A percentile compares a stretch with the other conserved stretches of the same genome.
These are phyloP conservation scores for Diarsia mendica DNA, from an alignment of 2,888 invertebrate genomes.

Conservation along the genomic window DNA sequence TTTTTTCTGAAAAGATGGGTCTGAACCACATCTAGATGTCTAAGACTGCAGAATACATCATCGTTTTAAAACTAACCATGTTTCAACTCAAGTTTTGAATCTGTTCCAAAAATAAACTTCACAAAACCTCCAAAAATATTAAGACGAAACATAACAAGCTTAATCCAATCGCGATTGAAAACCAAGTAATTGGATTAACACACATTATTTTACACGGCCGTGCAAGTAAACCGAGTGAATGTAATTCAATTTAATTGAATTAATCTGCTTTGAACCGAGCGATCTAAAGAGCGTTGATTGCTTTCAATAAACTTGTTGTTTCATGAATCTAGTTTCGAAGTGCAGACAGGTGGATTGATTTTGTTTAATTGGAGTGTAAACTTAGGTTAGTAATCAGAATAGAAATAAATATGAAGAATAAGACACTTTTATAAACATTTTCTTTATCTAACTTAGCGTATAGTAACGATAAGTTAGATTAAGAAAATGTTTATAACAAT, in stretches of 20 bases:
- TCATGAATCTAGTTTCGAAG: conserved; percentile 35
- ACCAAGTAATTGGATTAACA: conserved; percentile 61
- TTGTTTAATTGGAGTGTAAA: background rate
- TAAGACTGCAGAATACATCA: background rate
- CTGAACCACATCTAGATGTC: background rate
- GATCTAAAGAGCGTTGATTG: conserved; percentile 61
- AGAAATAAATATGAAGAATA: too few relatives aligned
- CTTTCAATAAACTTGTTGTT: conserved; percentile 56
- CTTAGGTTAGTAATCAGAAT: background rate
- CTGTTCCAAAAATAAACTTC: background rate
- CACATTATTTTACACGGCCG: conserved; percentile 60
- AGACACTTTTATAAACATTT: too few relatives aligned
- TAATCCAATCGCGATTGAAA: conserved; percentile 52
- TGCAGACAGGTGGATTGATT: conserved; percentile 37
- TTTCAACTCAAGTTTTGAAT: background rate
- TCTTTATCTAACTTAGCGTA: too few relatives aligned
- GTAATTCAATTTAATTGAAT: conserved; percentile 64
- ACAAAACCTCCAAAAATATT: conserved; percentile 6
- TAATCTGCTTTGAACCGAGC: conserved; percentile 53
- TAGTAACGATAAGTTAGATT: too few relatives aligned
- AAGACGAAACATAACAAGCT: conserved; percentile 35
- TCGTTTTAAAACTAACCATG: background rate
- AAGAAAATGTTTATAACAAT: too few relatives aligned
- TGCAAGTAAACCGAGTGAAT: conserved; percentile 51
- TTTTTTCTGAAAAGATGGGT: too few relatives aligned